Evolutionary conservation across 64 coral and sea anemone species (phyloP), one percentile per base, ranked within the genome.

Genomic region (Platygyra sinensis): DNA sequence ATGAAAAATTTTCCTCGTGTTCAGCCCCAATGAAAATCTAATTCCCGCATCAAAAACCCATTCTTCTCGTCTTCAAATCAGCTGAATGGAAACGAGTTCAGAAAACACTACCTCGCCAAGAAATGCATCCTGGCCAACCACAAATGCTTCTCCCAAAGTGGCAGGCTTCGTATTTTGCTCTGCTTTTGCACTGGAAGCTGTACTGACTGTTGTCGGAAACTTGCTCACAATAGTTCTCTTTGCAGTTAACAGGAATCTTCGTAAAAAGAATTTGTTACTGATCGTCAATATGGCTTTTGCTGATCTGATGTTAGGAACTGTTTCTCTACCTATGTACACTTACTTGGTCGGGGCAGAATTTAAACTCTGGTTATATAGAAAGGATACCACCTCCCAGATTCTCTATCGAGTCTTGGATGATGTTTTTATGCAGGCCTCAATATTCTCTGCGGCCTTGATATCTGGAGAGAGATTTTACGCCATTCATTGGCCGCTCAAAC

Each of bases 391-490:
- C n/a, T n/a, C n/a, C 9, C 8, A 69, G 6, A 27, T 11, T 6
- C 29, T 69, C 22, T n/a, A n/a, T 11, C 8, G 9, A n/a, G n/a
- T 69, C 25, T 24, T 27, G 22, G 87, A 89, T 77, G 60, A 55
- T 27, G 75, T 30, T 16, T 54, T 52, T 36, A 75, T 46, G 6
- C 42, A 78, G 19, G 87, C 74, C 5, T 89, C 87, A 3, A 51
- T 89, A 62, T 19, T 89, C 22, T 78, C 87, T 0, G 72, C 76
- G 50, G 71, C 76, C 16, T 64, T 77, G 17, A 75, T 78, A 22
- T 89, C 87, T 27, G 14, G 75, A 20, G 87, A 89, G 73, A 73
- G 87, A 29, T n/a, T 89, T 28, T 75, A 75, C 74, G 87, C 76
- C 24, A 78, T 89, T 8, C 51, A 77, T 16, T 78, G 87, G 87